phyloP scores from a whole-genome alignment of 2,888 invertebrate genomes.

The Zeuzera pyrina region DNA sequence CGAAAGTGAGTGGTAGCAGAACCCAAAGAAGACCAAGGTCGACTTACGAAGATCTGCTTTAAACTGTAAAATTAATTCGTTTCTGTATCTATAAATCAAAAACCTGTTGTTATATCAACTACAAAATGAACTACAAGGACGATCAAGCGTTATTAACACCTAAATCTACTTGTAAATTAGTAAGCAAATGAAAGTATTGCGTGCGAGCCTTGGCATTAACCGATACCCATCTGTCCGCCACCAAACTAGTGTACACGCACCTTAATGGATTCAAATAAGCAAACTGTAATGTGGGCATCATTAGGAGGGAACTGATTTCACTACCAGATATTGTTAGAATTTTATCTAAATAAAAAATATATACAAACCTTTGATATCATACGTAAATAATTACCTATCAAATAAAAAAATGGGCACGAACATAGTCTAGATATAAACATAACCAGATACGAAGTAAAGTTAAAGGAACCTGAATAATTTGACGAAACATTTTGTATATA shows the following conservation, averaged over 20 bases:
- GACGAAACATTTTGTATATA: too few relatives aligned
- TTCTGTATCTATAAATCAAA: conserved; percentile 1
- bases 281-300: conserved; percentile 32
- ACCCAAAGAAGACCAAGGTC: too few relatives aligned
- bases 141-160: conserved; percentile 16
- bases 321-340: background rate
- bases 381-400: too few relatives aligned
- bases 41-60: too few relatives aligned
- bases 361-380: too few relatives aligned
- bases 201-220: conserved; percentile 25
- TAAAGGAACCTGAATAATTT: too few relatives aligned
- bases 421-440: too few relatives aligned
- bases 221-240: conserved; percentile 27
- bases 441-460: too few relatives aligned
- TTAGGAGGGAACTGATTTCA: background rate
- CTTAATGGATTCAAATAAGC: conserved; percentile 56
- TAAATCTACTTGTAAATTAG: conserved; percentile 22
- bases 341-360: too few relatives aligned
- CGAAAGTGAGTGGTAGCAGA: too few relatives aligned
- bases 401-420: too few relatives aligned
- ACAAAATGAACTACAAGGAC: conserved; percentile 18
- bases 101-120: conserved; percentile 3
- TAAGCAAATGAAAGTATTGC: conserved; percentile 43
- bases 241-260: conserved; percentile 28
- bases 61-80: too few relatives aligned